A percentile compares a stretch with the other conserved stretches of the same genome.
phyloP scores from a whole-genome alignment of 2,888 invertebrate species.

The Hydriomena furcata region DNA sequence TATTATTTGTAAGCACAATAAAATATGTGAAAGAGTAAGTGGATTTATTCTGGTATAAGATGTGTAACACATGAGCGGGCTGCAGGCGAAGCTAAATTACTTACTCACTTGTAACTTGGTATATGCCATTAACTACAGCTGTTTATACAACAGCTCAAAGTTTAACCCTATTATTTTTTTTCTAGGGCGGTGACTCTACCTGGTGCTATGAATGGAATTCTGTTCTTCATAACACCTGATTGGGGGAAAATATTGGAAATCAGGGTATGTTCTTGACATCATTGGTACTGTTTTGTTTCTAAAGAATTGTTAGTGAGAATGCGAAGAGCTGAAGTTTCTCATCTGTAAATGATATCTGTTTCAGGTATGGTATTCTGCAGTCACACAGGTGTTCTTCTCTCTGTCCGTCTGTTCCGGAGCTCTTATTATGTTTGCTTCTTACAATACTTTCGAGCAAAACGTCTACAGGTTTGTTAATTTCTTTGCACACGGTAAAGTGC shows the following conservation, averaged over 20 bases:
- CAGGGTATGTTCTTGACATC: constrained; percentile 67
- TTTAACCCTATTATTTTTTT: not conserved
- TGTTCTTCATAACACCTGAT: constrained; percentile 90
- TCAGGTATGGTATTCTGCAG: constrained; percentile 91
- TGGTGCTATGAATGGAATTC: constrained; percentile 89
- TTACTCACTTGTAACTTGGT: no score
- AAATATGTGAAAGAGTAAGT: no score
- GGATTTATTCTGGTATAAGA: no score
- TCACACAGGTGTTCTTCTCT: constrained; percentile 92
- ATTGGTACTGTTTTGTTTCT: no score
- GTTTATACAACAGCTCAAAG: no score
- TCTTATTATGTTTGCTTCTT: constrained; percentile 91
- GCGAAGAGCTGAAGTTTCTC: no score
- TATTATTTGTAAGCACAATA: not conserved
- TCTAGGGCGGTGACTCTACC: constrained; percentile 85
- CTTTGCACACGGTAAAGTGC: no score
- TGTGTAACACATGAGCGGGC: no score
- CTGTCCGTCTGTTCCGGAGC: constrained; percentile 90
- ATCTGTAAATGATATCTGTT: constrained; percentile 20
- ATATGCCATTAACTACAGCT: no score
- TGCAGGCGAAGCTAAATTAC: no score
- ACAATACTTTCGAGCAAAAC: constrained; percentile 88
- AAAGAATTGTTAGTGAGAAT: no score
- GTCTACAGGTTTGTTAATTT: constrained; percentile 85
- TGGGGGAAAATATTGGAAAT: constrained; percentile 89